Evolutionary conservation across 2,113 vertebrate species (phyloP), one percentile per base, ranked within the genome.

Genomic region (Callipepla squamata): DNA sequence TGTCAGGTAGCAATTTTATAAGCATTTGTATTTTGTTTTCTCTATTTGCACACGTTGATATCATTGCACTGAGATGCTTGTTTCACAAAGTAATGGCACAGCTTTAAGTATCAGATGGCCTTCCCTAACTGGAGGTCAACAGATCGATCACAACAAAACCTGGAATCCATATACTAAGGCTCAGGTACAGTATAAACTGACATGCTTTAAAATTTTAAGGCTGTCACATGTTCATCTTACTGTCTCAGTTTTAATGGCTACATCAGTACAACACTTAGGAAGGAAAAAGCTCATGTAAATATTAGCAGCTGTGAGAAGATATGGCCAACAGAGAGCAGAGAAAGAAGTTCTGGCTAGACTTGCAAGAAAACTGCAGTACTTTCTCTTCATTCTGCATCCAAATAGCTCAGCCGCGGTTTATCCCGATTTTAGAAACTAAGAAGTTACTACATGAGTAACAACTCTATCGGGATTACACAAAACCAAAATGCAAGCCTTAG

Each of bases 241-340:
- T 50, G 87, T 77, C 85, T 50, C n/a, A 88, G 57, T 21, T 92
- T 75, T 58, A 92, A 11, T 19, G 38, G 81, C 89, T 77, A 63
- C 40, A 40, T 58, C 68, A 77, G 70, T 13, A 30, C 13, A 88
- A 36, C 62, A 78, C 30, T 87, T 89, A 87, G 1, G 38, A 93
- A 95, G 77, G 78, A 94, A 86, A 95, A 81, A 96, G 51, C 30
- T 86, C 65, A 23, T 58, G 61, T 7, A 38, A 95, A 62, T 92
- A 76, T 3, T 53, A 47, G 11, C 45, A 69, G 38, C 5, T 7
- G 61, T 72, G 73, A 92, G 50, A 81, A 32, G 47, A 55, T 40
- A 91, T 6, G 62, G 47, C 51, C 69, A 85, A 65, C 5, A 15
- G 66, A 85, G 7, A 91, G 68, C 19, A n/a, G 25, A 51, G 1